Evolutionary conservation across 2,888 invertebrate genomes (phyloP).

Genomic region (Empis livida): DNA sequence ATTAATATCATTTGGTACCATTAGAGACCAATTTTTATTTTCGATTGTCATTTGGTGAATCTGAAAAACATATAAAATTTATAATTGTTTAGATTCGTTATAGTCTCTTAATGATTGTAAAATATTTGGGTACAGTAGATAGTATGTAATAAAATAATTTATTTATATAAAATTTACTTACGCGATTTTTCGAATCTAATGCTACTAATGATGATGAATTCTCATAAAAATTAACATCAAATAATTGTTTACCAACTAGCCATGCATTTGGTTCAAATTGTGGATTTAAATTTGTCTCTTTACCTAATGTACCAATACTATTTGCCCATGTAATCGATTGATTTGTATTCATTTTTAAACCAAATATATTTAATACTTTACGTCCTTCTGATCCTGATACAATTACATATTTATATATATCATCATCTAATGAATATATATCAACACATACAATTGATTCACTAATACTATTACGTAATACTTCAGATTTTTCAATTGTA

Average conservation of each 20-base stretch:
- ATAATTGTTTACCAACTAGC: conserved; percentile 22
- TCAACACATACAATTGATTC: conserved; percentile 28
- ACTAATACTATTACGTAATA: conserved; percentile 30
- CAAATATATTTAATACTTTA: conserved; percentile 25
- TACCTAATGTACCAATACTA: conserved; percentile 14
- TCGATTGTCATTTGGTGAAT: conserved; percentile 24
- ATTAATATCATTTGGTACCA: conserved; percentile 15
- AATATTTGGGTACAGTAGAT: too few relatives aligned
- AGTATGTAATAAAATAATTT: too few relatives aligned
- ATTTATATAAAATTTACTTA: too few relatives aligned
- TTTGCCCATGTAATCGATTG: conserved; percentile 22
- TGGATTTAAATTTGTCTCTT: conserved; percentile 14
- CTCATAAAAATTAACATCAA: conserved; percentile 18
- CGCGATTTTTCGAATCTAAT: conserved; percentile 27
- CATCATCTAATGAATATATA: conserved; percentile 23
- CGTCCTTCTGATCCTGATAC: conserved; percentile 25
- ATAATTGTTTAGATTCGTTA: too few relatives aligned
- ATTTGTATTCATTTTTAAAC: conserved; percentile 16
- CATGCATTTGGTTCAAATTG: conserved; percentile 26
- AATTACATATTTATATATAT: conserved; percentile 27
- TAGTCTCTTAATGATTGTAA: too few relatives aligned
- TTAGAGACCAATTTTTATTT: conserved; percentile 21
- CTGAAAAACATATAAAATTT: conserved; percentile 13
- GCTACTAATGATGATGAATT: conserved; percentile 18
- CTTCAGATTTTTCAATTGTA: conserved; percentile 15